These are phyloP conservation scores for Holotrichia oblita DNA, from an alignment of 1,140 invertebrate species.

Conservation along the genomic window DNA sequence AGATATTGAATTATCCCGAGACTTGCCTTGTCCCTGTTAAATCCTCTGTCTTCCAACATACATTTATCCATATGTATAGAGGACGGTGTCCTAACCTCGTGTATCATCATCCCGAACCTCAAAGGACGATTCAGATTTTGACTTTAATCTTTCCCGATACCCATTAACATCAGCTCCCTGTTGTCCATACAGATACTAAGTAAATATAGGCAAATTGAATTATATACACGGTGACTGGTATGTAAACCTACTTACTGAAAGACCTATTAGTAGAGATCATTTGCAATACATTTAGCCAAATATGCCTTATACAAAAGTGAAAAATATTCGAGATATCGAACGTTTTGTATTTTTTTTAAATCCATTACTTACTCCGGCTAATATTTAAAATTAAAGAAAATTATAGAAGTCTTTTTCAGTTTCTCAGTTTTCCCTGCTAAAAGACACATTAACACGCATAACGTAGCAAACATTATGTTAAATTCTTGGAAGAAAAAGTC, in stretches of 20 bases:
- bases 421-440: no score
- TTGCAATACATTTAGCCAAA: background rate
- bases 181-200: background rate
- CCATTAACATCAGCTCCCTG: background rate
- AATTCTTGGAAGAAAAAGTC: no score
- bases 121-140: background rate
- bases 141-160: constrained; percentile 12
- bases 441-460: no score
- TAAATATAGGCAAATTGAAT: background rate
- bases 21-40: background rate
- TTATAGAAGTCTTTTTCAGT: no score
- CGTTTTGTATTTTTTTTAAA: background rate
- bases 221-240: background rate
- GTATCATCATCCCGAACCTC: background rate
- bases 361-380: background rate
- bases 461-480: no score
- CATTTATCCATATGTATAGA: background rate
- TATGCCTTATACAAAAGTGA: no score
- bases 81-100: background rate
- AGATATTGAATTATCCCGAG: constrained; percentile 21
- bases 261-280: no score
- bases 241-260: no score
- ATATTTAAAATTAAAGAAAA: no score
- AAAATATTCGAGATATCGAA: no score
- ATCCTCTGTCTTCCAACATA: background rate